Evolutionary conservation across 2,888 invertebrate species (phyloP), one percentile per base, ranked within the genome.

Genomic region (Brachypalpus laphriformis): DNA sequence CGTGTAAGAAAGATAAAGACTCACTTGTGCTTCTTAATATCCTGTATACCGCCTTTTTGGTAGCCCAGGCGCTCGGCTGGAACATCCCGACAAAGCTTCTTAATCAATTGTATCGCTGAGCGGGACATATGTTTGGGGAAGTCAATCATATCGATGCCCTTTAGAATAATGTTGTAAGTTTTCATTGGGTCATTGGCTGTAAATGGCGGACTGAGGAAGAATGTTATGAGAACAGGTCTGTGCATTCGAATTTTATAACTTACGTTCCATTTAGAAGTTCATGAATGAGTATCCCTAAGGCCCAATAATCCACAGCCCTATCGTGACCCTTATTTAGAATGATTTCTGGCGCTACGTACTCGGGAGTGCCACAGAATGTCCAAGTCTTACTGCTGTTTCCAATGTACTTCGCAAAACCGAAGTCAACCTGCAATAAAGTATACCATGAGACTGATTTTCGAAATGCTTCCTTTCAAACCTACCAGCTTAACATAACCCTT

Each of bases 331-430:
- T 92, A 92, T 98, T 98, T 11, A 98, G 93, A 68, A 99, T 97
- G 86, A 98, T 97, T 93, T 98, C 97, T 0, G 97, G 97, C 0
- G 97, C 96, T 3, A 97, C 96, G 89, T 97, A 97, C 90, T 98
- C 97, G 0, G 98, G 98, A 0, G 98, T 98, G n/a, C 98, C 98
- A 87, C 98, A 98, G 91, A 98, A 98, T 0, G 98, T 98, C 96
- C 97, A 98, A 0, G 98, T 98, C 91, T 97, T 98, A 80, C 94
- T 93, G 70, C 96, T 96, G 1, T 94, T 93, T 0, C 96, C 94
- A 77, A 98, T 94, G 88, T 95, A 94, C 91, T 98, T 98, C 16
- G 98, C 97, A 91, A 98, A 98, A 11, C 98, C 98, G 92, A 98
- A 98, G 91, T 98, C 98, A 37, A 96, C 96, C 94, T 95, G 87